These are phyloP conservation scores for Chloropsis cyanopogon DNA, from an alignment of 2,113 vertebrate species.

Conservation along the genomic window DNA sequence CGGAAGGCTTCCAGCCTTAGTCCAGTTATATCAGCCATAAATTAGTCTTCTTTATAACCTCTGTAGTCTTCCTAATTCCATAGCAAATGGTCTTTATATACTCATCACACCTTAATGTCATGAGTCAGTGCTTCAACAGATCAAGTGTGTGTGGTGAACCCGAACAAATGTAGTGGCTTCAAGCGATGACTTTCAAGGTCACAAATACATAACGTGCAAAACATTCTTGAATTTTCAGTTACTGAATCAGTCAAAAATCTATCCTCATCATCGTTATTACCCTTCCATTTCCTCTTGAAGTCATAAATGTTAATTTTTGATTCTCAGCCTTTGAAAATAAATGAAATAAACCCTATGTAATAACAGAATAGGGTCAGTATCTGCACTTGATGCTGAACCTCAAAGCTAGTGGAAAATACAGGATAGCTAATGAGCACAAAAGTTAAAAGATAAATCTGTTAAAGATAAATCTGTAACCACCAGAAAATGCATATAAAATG, in stretches of 20 bases:
- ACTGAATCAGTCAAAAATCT: neutral
- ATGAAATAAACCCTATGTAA: neutral
- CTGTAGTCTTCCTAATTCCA: conserved; percentile 55
- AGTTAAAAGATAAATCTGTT: neutral
- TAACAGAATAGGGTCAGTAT: neutral
- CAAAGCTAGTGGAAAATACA: neutral
- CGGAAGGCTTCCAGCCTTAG: conserved; percentile 49
- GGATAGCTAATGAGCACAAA: neutral
- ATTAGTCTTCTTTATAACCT: conserved; percentile 54
- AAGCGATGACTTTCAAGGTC: conserved; percentile 3
- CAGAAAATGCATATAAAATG: neutral
- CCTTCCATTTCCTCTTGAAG: neutral
- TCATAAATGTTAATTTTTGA: neutral
- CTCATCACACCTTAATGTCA: conserved; percentile 48
- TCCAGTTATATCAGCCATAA: conserved; percentile 54
- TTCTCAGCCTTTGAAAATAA: neutral
- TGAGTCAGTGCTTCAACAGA: conserved; percentile 34
- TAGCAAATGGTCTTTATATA: conserved; percentile 33
- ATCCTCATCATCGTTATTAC: neutral
- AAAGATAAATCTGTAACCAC: neutral
- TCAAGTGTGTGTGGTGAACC: conserved; percentile 22
- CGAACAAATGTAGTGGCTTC: neutral
- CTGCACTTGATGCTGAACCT: neutral
- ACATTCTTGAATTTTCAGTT: neutral
- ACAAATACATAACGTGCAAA: neutral